Evolutionary conservation across 2,888 invertebrate genomes (phyloP).

Genomic region (Nomada flava): DNA sequence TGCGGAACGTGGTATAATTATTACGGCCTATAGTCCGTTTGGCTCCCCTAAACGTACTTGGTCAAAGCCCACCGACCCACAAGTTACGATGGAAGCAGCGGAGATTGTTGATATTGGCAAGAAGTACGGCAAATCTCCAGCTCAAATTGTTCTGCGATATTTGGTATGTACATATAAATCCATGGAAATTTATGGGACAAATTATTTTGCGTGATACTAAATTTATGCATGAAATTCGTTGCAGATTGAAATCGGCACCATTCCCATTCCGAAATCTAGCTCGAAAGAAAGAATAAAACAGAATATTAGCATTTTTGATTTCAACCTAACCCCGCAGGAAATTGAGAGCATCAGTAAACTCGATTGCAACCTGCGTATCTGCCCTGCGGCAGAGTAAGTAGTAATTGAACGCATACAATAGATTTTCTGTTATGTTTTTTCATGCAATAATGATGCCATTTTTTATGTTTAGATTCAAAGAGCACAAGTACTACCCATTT

Average conservation of each 20-base stretch:
- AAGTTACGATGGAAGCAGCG: conserved; percentile 86
- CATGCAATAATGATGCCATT: neutral
- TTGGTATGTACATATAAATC: conserved; percentile 84
- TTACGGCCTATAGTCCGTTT: conserved; percentile 91
- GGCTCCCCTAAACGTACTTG: conserved; percentile 86
- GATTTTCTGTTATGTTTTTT: neutral
- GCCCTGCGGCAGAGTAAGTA: conserved; percentile 66
- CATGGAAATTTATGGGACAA: too few relatives aligned
- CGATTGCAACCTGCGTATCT: conserved; percentile 76
- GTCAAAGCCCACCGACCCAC: conserved; percentile 83
- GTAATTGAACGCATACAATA: neutral
- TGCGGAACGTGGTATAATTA: conserved; percentile 86
- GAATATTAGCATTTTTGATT: conserved; percentile 88
- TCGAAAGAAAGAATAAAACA: conserved; percentile 86
- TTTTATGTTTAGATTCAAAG: conserved; percentile 59
- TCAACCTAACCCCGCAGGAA: conserved; percentile 86
- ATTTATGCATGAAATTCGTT: neutral
- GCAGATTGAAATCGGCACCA: conserved; percentile 67
- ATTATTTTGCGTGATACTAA: too few relatives aligned
- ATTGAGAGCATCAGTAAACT: conserved; percentile 80
- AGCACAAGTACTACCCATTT: conserved; percentile 85
- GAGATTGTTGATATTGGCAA: conserved; percentile 85
- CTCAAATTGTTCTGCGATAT: conserved; percentile 88
- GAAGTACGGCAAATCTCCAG: conserved; percentile 88
- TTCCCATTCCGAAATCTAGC: conserved; percentile 88